These are phyloP conservation scores for Stegophylla sp. DNA, from an alignment of 2,888 invertebrate species.

Conservation along the genomic window DNA sequence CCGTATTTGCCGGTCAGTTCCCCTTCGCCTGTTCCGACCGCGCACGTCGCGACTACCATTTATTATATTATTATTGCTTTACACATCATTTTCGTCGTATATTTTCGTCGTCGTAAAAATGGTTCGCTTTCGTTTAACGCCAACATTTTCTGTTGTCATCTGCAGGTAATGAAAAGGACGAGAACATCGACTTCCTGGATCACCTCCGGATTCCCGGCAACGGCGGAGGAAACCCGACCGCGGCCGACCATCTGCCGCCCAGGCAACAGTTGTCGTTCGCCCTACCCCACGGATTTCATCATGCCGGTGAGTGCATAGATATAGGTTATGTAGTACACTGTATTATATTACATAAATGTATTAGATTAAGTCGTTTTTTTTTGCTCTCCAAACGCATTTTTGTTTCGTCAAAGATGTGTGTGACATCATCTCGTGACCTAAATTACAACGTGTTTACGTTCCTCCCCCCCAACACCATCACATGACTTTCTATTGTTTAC, in stretches of 20 bases:
- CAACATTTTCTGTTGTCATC: neutral
- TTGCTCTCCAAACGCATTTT: no score
- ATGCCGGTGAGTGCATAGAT: constrained; percentile 34
- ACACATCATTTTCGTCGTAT: no score
- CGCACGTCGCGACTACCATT: neutral
- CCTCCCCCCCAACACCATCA: constrained; percentile 6
- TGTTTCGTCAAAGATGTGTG: constrained; percentile 3
- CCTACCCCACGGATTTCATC: constrained; percentile 52
- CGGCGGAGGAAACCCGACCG: constrained; percentile 28
- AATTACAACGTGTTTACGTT: constrained; percentile 22
- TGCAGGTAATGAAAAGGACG: constrained; percentile 53
- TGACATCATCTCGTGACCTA: constrained; percentile 30
- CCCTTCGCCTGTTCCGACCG: neutral
- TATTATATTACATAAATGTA: no score
- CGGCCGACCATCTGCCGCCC: constrained; percentile 41
- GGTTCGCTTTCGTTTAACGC: constrained; percentile 5
- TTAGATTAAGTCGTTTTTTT: no score
- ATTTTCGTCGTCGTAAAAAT: neutral
- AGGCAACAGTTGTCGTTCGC: constrained; percentile 55
- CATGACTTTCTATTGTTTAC: constrained; percentile 56
- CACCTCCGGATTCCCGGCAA: constrained; percentile 48
- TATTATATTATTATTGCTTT: neutral
- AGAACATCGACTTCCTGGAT: constrained; percentile 56
- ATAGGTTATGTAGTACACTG: no score
- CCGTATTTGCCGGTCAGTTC: constrained; percentile 54